Conservation (phyloP, 1,140 invertebrate species). For the Zophobas morio region DNA sequence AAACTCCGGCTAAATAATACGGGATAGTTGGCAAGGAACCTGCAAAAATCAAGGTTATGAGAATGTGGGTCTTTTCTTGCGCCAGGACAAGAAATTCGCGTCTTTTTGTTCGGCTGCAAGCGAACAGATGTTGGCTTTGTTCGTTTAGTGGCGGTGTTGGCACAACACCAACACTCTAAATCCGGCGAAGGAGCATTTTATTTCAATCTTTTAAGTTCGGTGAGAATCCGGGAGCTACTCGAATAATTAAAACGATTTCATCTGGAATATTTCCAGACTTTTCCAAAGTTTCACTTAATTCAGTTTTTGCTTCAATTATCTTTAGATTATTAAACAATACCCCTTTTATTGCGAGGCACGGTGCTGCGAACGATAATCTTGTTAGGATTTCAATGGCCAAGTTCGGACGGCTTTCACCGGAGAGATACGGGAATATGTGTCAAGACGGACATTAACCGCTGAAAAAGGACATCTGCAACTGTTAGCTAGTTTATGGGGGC, state of each 20-base stretch:
- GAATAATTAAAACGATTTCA: slow-evolving; percentile 56
- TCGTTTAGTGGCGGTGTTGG: slow-evolving; percentile 17
- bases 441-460: too few species aligned
- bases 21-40: neutral
- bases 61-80: too few species aligned
- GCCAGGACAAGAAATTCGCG: neutral
- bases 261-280: slow-evolving; percentile 52
- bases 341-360: slow-evolving; percentile 24
- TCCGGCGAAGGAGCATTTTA: slow-evolving; percentile 41
- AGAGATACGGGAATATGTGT: neutral
- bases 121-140: slow-evolving; percentile 32
- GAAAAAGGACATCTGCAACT: too few species aligned
- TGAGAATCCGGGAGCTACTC: slow-evolving; percentile 48
- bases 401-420: neutral
- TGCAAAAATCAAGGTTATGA: too few species aligned
- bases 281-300: slow-evolving; percentile 52
- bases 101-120: neutral
- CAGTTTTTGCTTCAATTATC: slow-evolving; percentile 54
- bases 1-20: slow-evolving; percentile 17
- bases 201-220: slow-evolving; percentile 47
- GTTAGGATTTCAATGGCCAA: slow-evolving; percentile 1
- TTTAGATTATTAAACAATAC: slow-evolving; percentile 51
- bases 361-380: slow-evolving; percentile 15
- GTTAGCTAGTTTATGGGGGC: too few species aligned
- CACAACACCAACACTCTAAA: slow-evolving; percentile 35